These are phyloP conservation scores for Patella vulgata DNA, from an alignment of 1,140 invertebrate genomes.

Conservation along the genomic window DNA sequence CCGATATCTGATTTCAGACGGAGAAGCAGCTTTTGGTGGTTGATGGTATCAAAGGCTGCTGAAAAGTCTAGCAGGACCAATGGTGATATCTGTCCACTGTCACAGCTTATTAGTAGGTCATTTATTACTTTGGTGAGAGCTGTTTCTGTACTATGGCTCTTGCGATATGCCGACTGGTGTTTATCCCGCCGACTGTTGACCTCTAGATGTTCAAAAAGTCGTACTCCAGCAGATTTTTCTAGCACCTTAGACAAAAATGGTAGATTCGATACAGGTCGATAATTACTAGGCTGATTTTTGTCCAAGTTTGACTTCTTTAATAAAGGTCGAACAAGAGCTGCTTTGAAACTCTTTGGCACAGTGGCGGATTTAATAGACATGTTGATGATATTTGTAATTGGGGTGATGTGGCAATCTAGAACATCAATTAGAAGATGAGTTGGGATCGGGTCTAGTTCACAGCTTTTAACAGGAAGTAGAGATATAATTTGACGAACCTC, in stretches of 20 bases:
- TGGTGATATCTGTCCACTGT: slow-evolving; percentile 5
- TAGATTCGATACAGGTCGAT: slow-evolving; percentile 26
- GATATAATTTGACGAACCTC: too few species aligned
- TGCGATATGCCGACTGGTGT: slow-evolving; percentile 21
- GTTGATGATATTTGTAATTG: slow-evolving; percentile 22
- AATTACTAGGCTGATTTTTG: slow-evolving; percentile 22
- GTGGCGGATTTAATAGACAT: slow-evolving; percentile 6
- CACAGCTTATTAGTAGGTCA: not conserved
- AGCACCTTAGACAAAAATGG: slow-evolving; percentile 26
- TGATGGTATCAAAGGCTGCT: slow-evolving; percentile 1
- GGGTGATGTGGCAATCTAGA: slow-evolving; percentile 13
- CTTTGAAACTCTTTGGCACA: slow-evolving; percentile 22
- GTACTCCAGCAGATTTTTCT: slow-evolving; percentile 11
- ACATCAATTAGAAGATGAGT: slow-evolving; percentile 16
- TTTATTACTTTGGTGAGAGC: slow-evolving; percentile 6
- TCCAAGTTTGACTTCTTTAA: slow-evolving; percentile 35
- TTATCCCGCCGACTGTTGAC: slow-evolving; percentile 9
- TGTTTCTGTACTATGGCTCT: slow-evolving; percentile 27
- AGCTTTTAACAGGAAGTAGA: too few species aligned
- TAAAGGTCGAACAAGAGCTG: slow-evolving; percentile 28
- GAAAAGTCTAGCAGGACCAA: slow-evolving; percentile 8
- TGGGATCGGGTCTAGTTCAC: slow-evolving; percentile 27
- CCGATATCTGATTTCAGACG: too few species aligned
- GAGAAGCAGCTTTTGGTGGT: not conserved
- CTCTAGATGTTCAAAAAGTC: slow-evolving; percentile 17